phyloP scores from a whole-genome alignment of 2,797 vertebrate species.

The Anguilla marmorata region DNA sequence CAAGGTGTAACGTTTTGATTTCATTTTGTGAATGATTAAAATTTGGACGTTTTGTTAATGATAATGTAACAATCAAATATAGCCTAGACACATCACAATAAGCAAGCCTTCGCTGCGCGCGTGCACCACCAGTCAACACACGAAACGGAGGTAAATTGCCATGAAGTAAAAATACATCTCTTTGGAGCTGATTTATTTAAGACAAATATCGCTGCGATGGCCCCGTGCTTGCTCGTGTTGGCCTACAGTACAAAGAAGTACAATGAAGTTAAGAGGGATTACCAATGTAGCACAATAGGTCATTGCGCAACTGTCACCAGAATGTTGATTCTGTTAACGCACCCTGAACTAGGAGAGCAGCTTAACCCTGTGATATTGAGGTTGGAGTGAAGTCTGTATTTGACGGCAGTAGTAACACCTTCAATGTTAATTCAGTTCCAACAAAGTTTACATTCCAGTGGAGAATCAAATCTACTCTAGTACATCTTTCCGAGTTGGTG shows the following conservation, averaged over 20 bases:
- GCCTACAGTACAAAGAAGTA: neutral
- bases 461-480: neutral
- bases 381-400: neutral
- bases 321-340: neutral
- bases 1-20: neutral
- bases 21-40: neutral
- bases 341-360: neutral
- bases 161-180: neutral
- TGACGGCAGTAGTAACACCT: neutral
- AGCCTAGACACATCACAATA: neutral
- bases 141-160: neutral
- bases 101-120: neutral
- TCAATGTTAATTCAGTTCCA: neutral
- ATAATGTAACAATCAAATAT: neutral
- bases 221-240: neutral
- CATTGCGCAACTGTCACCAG: neutral
- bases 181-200: neutral
- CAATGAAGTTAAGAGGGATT: constrained; percentile 9
- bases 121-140: neutral
- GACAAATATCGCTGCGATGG: neutral
- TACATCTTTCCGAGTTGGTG: neutral
- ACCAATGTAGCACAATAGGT: neutral
- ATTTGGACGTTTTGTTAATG: neutral
- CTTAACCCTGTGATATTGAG: neutral
- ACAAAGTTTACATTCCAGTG: neutral